Evolutionary conservation across 2,113 vertebrate species (phyloP).

Genomic region (Notechis scutatus): DNA sequence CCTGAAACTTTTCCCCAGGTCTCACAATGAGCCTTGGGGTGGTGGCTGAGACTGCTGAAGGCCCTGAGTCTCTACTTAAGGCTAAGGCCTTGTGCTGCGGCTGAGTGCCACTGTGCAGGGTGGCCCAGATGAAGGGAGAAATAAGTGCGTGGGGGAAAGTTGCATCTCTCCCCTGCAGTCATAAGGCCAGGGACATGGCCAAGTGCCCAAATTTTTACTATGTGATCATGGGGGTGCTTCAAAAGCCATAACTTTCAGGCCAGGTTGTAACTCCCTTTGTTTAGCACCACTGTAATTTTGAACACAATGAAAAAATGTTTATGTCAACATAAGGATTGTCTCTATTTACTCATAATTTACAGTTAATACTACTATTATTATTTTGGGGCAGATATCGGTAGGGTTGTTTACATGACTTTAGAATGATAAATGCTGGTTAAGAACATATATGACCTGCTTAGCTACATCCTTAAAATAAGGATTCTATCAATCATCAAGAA

Average conservation of each 20-base stretch:
- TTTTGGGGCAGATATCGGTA: neutral
- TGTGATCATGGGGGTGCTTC: neutral
- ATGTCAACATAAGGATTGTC: neutral
- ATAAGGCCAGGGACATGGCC: neutral
- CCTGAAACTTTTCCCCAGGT: no score
- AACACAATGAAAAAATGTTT: neutral
- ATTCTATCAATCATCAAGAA: neutral
- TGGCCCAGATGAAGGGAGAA: neutral
- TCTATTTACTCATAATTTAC: neutral
- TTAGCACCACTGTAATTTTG: neutral
- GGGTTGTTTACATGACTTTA: neutral
- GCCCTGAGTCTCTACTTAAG: no score
- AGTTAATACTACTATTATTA: neutral
- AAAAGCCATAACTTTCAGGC: neutral
- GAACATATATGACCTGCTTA: neutral
- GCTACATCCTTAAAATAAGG: neutral
- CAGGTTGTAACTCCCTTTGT: neutral
- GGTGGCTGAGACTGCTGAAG: no score
- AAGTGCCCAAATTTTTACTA: neutral
- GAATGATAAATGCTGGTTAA: neutral
- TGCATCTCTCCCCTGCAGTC: neutral
- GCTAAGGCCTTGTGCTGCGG: no score
- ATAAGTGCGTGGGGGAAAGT: neutral
- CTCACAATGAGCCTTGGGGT: no score
- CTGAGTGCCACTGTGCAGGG: neutral